A percentile compares a stretch with the other conserved stretches of the same genome.
phyloP scores from a whole-genome alignment of 1,140 invertebrate genomes.

The Brachionus asplanchnoidis region DNA sequence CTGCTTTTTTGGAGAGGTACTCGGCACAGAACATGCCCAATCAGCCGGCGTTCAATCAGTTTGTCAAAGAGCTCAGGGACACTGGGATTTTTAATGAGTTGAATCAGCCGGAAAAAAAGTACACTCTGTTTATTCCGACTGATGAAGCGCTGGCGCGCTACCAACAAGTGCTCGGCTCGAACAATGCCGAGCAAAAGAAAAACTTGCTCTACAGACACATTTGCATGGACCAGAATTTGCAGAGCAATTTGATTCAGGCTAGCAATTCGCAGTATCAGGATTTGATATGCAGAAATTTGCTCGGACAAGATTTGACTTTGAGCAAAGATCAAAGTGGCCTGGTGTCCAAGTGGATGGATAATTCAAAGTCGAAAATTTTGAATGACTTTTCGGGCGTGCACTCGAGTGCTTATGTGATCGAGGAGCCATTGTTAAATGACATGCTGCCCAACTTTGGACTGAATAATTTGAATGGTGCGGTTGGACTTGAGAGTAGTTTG shows the following conservation, averaged over 20 bases:
- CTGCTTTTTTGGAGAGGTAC: background rate
- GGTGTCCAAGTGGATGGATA: conserved; percentile 26
- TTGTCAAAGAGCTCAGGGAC: conserved; percentile 9
- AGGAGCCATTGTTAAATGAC: conserved; percentile 14
- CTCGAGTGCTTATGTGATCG: conserved; percentile 34
- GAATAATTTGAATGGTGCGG: conserved; percentile 24
- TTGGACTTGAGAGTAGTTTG: background rate
- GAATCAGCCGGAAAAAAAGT: background rate
- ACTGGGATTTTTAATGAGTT: conserved; percentile 29
- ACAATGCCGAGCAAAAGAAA: conserved; percentile 22
- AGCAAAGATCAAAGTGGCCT: conserved; percentile 24
- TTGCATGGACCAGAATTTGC: conserved; percentile 40
- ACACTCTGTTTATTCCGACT: conserved; percentile 34
- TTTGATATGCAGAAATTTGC: conserved; percentile 14
- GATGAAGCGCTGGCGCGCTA: conserved; percentile 15
- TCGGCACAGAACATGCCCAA: background rate
- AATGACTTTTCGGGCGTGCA: conserved; percentile 25
- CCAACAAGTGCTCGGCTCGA: background rate
- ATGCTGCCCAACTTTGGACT: conserved; percentile 28
- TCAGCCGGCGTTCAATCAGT: conserved; percentile 23
- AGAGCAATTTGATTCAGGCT: background rate
- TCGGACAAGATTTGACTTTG: conserved; percentile 39
- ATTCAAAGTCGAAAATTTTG: background rate
- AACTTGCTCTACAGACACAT: conserved; percentile 32
- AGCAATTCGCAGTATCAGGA: background rate